A percentile compares a stretch with the other conserved stretches of the same genome.
These are phyloP conservation scores for Tamias sibiricus DNA, from an alignment of 2,113 vertebrate species.

Conservation along the genomic window DNA sequence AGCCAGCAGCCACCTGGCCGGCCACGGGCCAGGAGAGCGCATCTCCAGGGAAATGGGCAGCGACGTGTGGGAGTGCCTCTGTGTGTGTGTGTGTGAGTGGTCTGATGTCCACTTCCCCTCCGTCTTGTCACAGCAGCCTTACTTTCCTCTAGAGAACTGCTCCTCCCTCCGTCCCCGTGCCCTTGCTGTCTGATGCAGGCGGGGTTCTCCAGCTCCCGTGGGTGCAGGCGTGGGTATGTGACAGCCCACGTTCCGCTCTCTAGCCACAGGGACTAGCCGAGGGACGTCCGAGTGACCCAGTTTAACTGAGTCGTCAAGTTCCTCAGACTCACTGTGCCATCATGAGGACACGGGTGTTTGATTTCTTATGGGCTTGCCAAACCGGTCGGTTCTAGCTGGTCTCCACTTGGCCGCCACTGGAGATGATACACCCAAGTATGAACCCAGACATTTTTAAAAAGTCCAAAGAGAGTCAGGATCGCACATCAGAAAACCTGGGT, in stretches of 20 bases:
- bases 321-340: neutral
- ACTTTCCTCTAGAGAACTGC: neutral
- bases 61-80: neutral
- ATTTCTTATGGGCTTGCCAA: neutral
- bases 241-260: neutral
- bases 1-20: neutral
- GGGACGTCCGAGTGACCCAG: no score
- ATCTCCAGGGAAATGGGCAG: neutral
- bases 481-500: neutral
- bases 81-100: neutral
- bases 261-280: neutral
- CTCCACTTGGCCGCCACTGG: neutral
- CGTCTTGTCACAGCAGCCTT: neutral
- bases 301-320: neutral
- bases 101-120: neutral
- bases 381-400: neutral
- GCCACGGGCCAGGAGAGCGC: neutral
- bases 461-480: neutral
- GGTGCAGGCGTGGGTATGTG: neutral
- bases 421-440: neutral
- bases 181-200: neutral
- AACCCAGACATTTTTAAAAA: neutral
- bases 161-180: neutral
- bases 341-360: neutral
- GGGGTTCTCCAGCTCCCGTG: neutral